Percentiles rank a stretch among this genome's conserved stretches.
These are phyloP conservation scores for Diaphora mendica DNA, from an alignment of 2,888 invertebrate genomes.

Conservation along the genomic window DNA sequence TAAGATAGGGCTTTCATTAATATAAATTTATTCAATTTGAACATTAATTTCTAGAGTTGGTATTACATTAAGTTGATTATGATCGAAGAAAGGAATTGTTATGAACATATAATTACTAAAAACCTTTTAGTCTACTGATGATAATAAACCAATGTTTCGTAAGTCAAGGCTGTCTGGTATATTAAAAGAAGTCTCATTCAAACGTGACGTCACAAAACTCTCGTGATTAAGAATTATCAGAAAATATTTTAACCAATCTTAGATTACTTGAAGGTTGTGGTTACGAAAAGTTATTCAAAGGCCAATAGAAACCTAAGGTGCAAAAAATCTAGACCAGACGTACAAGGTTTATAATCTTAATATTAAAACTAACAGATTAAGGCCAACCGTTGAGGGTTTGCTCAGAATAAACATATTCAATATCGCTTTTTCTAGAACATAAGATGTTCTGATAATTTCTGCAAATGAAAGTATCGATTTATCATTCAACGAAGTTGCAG, in stretches of 20 bases:
- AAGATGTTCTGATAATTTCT: neutral
- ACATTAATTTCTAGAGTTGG: neutral
- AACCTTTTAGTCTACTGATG: neutral
- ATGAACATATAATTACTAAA: neutral
- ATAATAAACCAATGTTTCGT: neutral
- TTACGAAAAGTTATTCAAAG: neutral
- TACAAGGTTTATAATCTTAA: conserved; percentile 24
- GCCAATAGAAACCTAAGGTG: conserved; percentile 6
- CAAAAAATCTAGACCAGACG: conserved; percentile 17
- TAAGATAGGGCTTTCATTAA: conserved; percentile 21
- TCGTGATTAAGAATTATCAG: conserved; percentile 3
- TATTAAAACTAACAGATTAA: conserved; percentile 22
- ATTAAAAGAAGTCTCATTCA: conserved; percentile 28
- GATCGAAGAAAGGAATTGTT: neutral
- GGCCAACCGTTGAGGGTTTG: conserved; percentile 51
- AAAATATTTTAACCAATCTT: conserved; percentile 5
- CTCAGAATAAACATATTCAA: neutral
- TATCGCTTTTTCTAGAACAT: too few species aligned
- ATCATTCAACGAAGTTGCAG: neutral
- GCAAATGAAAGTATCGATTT: neutral
- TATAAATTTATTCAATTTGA: neutral
- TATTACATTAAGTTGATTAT: conserved; percentile 1
- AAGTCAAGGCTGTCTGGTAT: conserved; percentile 15
- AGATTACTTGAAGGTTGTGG: conserved; percentile 21
- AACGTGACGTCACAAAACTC: neutral